A percentile compares a stretch with the other conserved stretches of the same genome.
These are phyloP conservation scores for Drosophila trichaetosa DNA, from an alignment of 2,888 invertebrate genomes.

Conservation along the genomic window DNA sequence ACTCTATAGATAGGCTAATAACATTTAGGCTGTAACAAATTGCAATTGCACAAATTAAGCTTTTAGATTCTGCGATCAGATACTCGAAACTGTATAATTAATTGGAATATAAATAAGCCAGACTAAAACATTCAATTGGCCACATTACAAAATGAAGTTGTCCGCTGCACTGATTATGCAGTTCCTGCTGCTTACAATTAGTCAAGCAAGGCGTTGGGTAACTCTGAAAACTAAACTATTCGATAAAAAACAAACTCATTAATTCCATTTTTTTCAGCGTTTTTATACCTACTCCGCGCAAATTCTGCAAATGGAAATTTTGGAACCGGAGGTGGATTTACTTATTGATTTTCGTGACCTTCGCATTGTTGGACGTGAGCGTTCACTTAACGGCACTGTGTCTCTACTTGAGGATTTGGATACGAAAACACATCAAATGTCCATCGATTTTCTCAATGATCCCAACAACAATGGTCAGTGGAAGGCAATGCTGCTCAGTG, in stretches of 20 bases:
- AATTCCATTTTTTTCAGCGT: not conserved
- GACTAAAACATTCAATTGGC: not conserved
- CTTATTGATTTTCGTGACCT: slow-evolving; percentile 34
- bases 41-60: slow-evolving; percentile 41
- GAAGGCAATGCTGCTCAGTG: slow-evolving; percentile 21
- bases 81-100: slow-evolving; percentile 1
- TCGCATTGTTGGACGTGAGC: slow-evolving; percentile 28
- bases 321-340: slow-evolving; percentile 13
- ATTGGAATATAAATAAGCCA: slow-evolving; percentile 4
- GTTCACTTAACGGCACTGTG: slow-evolving; percentile 29
- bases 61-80: slow-evolving; percentile 25
- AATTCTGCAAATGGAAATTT: slow-evolving; percentile 9
- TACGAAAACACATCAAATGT: slow-evolving; percentile 14
- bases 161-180: not conserved
- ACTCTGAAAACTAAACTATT: not conserved
- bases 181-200: not conserved
- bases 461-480: slow-evolving; percentile 28
- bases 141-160: slow-evolving; percentile 12
- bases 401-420: slow-evolving; percentile 31
- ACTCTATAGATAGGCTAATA: slow-evolving; percentile 7
- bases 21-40: slow-evolving; percentile 16
- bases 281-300: slow-evolving; percentile 16
- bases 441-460: slow-evolving; percentile 34
- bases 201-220: not conserved
- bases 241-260: not conserved